Evolutionary conservation across 2,113 vertebrate genomes (phyloP).

Genomic region (Nerophis lumbriciformis): DNA sequence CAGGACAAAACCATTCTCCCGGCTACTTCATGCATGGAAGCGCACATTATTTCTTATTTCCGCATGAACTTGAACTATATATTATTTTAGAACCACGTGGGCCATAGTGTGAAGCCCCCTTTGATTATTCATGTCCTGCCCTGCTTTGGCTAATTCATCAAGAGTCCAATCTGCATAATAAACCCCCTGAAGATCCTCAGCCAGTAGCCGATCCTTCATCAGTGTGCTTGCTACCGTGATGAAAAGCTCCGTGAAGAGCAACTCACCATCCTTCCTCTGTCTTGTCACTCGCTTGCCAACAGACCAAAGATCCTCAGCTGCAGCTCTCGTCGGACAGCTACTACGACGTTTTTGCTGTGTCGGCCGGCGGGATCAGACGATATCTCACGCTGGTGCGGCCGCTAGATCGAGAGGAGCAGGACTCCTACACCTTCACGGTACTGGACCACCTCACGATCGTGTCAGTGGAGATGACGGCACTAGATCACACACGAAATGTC

Average conservation of each 20-base stretch:
- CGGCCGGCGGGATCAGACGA: constrained; percentile 81
- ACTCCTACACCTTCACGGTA: constrained; percentile 87
- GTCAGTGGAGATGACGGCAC: background rate
- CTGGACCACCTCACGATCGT: too few relatives aligned
- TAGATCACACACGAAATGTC: background rate
- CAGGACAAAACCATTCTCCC: background rate
- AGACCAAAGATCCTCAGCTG: constrained; percentile 89
- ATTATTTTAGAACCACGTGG: background rate
- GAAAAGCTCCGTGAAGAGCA: background rate
- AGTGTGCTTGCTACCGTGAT: background rate
- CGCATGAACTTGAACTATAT: background rate
- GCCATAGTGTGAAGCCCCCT: background rate
- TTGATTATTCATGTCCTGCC: constrained; percentile 2
- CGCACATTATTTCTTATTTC: background rate
- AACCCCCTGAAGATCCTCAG: background rate
- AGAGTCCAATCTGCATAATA: background rate
- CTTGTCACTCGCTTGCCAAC: constrained; percentile 36
- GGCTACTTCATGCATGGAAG: constrained; percentile 9
- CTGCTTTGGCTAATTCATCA: background rate
- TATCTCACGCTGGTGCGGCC: constrained; percentile 88
- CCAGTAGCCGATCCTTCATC: background rate
- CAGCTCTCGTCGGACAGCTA: constrained; percentile 83
- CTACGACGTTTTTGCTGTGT: constrained; percentile 78
- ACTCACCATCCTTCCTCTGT: background rate
- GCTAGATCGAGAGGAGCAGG: constrained; percentile 87